Conservation (phyloP, 30 jellyfish, hydroid and myxozoan species). For the Chironex yamaguchii region DNA sequence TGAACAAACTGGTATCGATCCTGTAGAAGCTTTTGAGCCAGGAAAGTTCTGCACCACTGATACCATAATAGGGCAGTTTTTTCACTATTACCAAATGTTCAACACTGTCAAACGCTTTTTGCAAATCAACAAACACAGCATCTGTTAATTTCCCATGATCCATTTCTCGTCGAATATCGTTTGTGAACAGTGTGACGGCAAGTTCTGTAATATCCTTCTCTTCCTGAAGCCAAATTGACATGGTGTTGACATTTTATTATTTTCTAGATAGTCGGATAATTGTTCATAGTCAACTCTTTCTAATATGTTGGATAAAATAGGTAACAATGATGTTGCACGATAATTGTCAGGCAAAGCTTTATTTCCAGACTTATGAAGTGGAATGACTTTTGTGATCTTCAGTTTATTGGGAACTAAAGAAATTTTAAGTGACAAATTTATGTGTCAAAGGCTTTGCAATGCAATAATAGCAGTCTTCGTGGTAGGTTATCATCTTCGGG, state of each 20-base stretch:
- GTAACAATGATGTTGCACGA: conserved; percentile 52
- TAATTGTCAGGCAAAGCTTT: conserved; percentile 28
- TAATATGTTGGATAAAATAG: conserved; percentile 30
- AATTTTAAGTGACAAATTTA: conserved; percentile 46
- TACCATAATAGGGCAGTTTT: conserved; percentile 10
- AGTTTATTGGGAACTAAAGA: conserved; percentile 29
- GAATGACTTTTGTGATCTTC: conserved; percentile 43
- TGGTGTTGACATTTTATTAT: conserved; percentile 33
- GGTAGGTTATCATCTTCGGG: too few species aligned
- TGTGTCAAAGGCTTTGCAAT: conserved; percentile 54
- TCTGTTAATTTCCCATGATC: conserved; percentile 42
- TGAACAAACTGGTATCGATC: conserved; percentile 36
- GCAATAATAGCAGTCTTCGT: too few species aligned
- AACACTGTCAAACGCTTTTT: conserved; percentile 42
- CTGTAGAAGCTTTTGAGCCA: conserved; percentile 48
- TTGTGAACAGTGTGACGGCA: conserved; percentile 61
- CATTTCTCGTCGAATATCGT: conserved; percentile 27
- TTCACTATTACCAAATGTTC: conserved; percentile 4
- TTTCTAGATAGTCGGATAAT: conserved; percentile 21
- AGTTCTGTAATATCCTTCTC: conserved; percentile 36
- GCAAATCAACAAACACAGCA: conserved; percentile 33
- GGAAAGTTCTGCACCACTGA: conserved; percentile 25
- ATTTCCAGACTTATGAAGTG: conserved; percentile 43
- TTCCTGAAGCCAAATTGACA: conserved; percentile 56
- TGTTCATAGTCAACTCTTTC: conserved; percentile 49